A percentile compares a stretch with the other conserved stretches of the same genome.
Conservation (phyloP, 1,140 invertebrate species). For the Calosoma granatense region DNA sequence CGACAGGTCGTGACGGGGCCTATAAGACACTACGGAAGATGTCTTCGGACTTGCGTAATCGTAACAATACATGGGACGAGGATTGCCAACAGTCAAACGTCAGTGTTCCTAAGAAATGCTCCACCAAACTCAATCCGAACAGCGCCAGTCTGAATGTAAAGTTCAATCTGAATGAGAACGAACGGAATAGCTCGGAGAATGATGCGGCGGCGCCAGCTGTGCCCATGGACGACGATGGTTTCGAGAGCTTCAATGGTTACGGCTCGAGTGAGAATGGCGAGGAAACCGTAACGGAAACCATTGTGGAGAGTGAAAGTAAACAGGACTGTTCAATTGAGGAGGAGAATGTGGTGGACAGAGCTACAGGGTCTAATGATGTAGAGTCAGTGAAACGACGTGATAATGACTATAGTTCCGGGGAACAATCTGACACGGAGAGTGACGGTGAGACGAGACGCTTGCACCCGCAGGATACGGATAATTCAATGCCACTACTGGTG, state of each 20-base stretch:
- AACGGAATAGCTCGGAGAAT: neutral
- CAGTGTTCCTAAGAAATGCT: slow-evolving; percentile 6
- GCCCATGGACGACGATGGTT: slow-evolving; percentile 62
- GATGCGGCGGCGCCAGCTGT: slow-evolving; percentile 1
- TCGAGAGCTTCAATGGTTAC: slow-evolving; percentile 76
- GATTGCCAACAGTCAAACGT: neutral
- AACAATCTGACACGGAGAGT: slow-evolving; percentile 43
- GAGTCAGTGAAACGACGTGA: neutral
- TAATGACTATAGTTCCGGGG: neutral
- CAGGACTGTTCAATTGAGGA: neutral
- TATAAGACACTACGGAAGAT: slow-evolving; percentile 13
- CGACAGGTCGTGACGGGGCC: slow-evolving; percentile 31
- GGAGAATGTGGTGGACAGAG: slow-evolving; percentile 23
- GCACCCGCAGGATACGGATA: slow-evolving; percentile 33
- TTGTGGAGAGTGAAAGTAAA: slow-evolving; percentile 15
- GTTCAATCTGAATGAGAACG: neutral
- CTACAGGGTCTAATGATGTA: slow-evolving; percentile 15
- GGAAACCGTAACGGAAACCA: slow-evolving; percentile 16
- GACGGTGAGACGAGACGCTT: slow-evolving; percentile 44
- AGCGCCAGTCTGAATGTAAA: neutral
- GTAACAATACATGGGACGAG: slow-evolving; percentile 6
- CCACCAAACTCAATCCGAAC: neutral
- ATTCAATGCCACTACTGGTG: slow-evolving; percentile 31
- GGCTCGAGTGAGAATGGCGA: slow-evolving; percentile 51
- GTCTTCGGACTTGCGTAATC: slow-evolving; percentile 9